Conservation (phyloP, 2,888 invertebrate genomes). For the Anagyrus pseudococci region DNA sequence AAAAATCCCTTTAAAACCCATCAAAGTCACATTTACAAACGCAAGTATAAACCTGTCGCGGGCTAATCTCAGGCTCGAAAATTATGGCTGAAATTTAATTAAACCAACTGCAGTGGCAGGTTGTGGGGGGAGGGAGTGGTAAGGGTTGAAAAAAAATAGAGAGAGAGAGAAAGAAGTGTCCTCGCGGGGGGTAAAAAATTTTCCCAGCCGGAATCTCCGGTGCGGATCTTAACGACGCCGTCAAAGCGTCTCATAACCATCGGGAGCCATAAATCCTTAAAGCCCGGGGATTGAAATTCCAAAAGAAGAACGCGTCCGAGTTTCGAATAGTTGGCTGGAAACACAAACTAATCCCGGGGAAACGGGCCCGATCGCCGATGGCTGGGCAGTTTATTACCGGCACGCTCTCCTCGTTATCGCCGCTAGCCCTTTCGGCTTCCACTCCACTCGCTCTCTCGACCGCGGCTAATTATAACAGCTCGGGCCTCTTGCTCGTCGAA, state of each 20-base stretch:
- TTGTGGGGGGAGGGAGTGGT: no score
- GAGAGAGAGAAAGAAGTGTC: not conserved
- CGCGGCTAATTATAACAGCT: constrained; percentile 13
- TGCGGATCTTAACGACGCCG: constrained; percentile 11
- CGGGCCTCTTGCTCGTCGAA: constrained; percentile 7
- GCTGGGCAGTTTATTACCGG: no score
- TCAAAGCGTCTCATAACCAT: not conserved
- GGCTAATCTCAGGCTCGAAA: not conserved
- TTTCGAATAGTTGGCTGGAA: constrained; percentile 23
- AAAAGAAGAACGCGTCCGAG: constrained; percentile 1
- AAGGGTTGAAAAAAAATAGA: no score
- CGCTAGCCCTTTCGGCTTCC: constrained; percentile 23
- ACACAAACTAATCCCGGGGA: constrained; percentile 13
- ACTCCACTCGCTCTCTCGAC: not conserved
- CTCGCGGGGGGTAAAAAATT: not conserved
- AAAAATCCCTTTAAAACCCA: no score
- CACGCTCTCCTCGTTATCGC: no score
- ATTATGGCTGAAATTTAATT: not conserved
- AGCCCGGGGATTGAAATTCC: constrained; percentile 9
- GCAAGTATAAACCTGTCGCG: no score
- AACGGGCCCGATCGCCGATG: not conserved
- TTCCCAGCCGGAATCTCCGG: not conserved
- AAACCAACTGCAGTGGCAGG: not conserved
- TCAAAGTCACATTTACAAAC: no score
- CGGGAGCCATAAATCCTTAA: constrained; percentile 17